Base-by-base conservation (phyloP, 1,140 invertebrate species). In the Brachionus rubens region DNA sequence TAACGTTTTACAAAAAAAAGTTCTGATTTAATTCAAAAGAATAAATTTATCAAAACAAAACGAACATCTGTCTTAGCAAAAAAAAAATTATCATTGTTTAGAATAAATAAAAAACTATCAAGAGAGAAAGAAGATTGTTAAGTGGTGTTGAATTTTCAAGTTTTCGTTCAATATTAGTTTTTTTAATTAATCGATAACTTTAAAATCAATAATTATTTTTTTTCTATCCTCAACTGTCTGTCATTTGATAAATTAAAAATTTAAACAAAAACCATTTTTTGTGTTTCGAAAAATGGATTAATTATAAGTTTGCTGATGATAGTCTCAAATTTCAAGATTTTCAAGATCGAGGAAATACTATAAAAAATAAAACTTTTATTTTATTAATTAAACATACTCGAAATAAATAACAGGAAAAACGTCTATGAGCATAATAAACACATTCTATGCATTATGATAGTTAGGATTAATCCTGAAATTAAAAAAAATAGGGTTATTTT, bases 41-140 rank as follows among this genome's bases (percentile, higher is more conserved):
- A 59, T 33, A 59, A 12, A 59, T 12, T 6, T 28, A 28, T 28
- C 10, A 59, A 33, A 59, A 52, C 50, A 52, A 24, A 21, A 16
- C 12, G 12, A 52, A 26, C 33, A 36, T 3, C 33, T 36, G 33
- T 36, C 16, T n/a, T n/a, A n/a, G n/a, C n/a, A 52, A 16, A 7
- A 2, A 59, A 33, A 6, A 59, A 59, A 59, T 59, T 48, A 36
- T 36, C 33, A 36, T 36, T 36, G n/a, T 36, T 5, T 5, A 48
- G 36, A 59, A 59, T 59, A 59, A 59, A 59, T 59, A 59, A 59
- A 59, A 33, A 59, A 59, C 54, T 59, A 59, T 59, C 54, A 59
- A 59, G 54, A 59, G 54, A 59, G 16, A 16, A n/a, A 33, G 3
- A 3, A 5, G 33, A 36, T 36, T 9, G 33, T 36, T 36, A 36